Base-by-base conservation (phyloP, 2,113 vertebrate genomes). In the Atrichornis clamosus region DNA sequence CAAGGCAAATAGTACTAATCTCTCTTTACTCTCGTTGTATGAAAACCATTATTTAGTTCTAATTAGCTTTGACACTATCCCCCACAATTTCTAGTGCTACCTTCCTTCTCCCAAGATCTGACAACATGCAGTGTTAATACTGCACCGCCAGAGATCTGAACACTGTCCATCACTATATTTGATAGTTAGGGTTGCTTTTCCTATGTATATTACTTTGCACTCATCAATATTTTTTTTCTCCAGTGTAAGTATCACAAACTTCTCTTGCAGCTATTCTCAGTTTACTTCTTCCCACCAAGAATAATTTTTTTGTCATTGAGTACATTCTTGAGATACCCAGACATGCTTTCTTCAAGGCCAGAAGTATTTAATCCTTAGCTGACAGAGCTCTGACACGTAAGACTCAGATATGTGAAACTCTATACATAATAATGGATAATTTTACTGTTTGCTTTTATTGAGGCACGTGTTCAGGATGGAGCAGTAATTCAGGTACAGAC, bases 361-460 rank as follows among this genome's bases (percentile, higher is more conserved):
- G 30, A 67, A 73, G 17, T 32, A 78, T 78, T 56, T 83, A 5
- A 83, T 74, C 30, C 49, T 68, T 56, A 74, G 24, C 10, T 58
- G 53, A 32, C 42, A 69, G 42, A 47, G 11, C 26, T 68, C 47
- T 68, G 46, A 42, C 9, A 15, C 4, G 2, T 46, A 46, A 78
- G n/a, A 33, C 33, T 62, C 70, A 90, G 75, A 65, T 35, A 68
- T 11, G 11, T 63, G 72, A 74, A 87, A 83, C 28, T 60, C 35
- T 11, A 35, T 39, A 67, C 0, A 0, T 49, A 87, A 67, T 2
- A 3, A 35, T 1, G 30, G 13, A 18, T 35, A 50, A 35, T 83
- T 62, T 62, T 60, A 68, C 10, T 2, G 1, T 69, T 69, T 76
- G 30, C 41, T 13, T 73, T 78, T 77, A 49, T 15, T 49, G 52